Evolutionary conservation across 2,888 invertebrate species (phyloP).

Genomic region (Clanis bilineata): DNA sequence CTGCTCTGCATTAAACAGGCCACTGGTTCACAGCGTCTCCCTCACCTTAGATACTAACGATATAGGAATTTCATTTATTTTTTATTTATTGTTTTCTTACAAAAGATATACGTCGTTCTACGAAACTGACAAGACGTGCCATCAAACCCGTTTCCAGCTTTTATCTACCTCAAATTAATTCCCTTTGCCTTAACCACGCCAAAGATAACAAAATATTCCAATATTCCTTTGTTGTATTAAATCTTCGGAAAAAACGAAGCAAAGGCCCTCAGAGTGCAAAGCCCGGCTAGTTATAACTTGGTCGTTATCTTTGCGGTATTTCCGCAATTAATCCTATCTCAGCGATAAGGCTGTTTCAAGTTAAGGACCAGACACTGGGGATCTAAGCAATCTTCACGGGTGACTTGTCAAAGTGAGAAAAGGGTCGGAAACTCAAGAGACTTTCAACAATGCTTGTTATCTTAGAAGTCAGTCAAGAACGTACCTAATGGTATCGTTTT

Average conservation of each 20-base stretch:
- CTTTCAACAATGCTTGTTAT: conserved; percentile 82
- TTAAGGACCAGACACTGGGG: conserved; percentile 76
- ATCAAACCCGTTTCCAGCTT: neutral
- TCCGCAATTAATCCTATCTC: conserved; percentile 80
- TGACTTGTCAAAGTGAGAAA: conserved; percentile 80
- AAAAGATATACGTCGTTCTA: too few species aligned
- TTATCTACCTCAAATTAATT: neutral
- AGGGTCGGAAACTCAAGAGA: conserved; percentile 79
- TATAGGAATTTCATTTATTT: too few species aligned
- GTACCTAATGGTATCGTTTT: conserved; percentile 76
- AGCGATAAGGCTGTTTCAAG: conserved; percentile 77
- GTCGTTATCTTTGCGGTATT: conserved; percentile 73
- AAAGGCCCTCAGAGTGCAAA: conserved; percentile 45
- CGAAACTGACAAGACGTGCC: neutral
- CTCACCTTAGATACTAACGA: too few species aligned
- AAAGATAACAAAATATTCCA: neutral
- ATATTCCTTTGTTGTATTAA: neutral
- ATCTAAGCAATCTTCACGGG: conserved; percentile 82
- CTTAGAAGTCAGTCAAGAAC: conserved; percentile 76
- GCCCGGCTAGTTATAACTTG: conserved; percentile 66
- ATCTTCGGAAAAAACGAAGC: conserved; percentile 20
- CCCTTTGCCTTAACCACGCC: neutral
- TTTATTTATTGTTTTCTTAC: too few species aligned
- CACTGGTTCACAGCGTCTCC: too few species aligned
- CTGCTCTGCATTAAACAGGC: too few species aligned